Percentiles rank a stretch among this genome's conserved stretches.
phyloP scores from a whole-genome alignment of 2,113 vertebrate genomes.

The Rhabdornis inornatus region DNA sequence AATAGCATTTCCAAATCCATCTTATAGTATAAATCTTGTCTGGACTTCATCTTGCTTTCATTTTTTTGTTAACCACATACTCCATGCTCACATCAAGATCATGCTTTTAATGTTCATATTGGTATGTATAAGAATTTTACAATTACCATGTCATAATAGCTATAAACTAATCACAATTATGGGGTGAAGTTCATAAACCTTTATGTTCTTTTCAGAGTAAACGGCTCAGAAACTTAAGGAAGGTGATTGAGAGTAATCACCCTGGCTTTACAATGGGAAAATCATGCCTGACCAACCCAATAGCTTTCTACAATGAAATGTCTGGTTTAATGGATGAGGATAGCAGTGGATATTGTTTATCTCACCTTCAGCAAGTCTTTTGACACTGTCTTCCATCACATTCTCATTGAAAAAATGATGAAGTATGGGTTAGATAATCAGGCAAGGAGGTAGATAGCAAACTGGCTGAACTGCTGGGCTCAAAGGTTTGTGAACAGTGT shows the following conservation, averaged over 20 bases:
- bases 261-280: neutral
- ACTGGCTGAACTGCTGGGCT: neutral
- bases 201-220: neutral
- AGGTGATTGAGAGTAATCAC: neutral
- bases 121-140: neutral
- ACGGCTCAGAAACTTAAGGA: neutral
- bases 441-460: neutral
- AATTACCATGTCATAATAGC: neutral
- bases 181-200: neutral
- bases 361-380: neutral
- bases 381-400: neutral
- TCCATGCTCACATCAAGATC: neutral
- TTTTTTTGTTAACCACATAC: neutral
- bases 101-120: neutral
- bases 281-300: neutral
- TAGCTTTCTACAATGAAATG: neutral
- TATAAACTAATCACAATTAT: neutral
- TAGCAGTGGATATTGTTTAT: neutral
- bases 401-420: neutral
- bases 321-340: neutral
- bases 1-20: neutral
- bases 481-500: accelerated
- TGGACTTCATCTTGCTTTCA: neutral
- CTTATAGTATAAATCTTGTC: neutral
- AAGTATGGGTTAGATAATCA: neutral